Evolutionary conservation across 2,113 vertebrate species (phyloP).

Genomic region (Lampris megalopsis): DNA sequence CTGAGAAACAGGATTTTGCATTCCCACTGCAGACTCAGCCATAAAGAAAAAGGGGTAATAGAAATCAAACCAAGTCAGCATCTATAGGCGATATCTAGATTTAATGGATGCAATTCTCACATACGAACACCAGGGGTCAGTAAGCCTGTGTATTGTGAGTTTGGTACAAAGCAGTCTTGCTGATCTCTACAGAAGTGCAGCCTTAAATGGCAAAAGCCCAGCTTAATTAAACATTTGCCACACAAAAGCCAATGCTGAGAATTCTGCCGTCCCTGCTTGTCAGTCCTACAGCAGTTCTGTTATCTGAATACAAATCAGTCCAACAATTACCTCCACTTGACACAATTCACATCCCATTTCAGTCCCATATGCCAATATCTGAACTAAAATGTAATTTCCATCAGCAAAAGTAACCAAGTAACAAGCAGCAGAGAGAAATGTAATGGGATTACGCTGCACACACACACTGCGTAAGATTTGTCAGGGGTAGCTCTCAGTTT

Average conservation of each 20-base stretch:
- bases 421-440: constrained; percentile 37
- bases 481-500: constrained; percentile 19
- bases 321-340: not conserved
- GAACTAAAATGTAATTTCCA: not conserved
- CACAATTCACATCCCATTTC: not conserved
- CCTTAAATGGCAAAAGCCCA: constrained; percentile 15
- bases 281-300: constrained; percentile 17
- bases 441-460: constrained; percentile 42
- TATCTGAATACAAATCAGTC: not conserved
- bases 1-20: not conserved
- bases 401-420: not conserved
- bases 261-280: not conserved
- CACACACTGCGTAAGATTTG: constrained; percentile 35
- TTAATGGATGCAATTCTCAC: constrained; percentile 5
- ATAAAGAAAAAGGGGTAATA: not conserved
- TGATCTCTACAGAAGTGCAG: constrained; percentile 26
- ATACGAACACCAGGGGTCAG: constrained; percentile 66
- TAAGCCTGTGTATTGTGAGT: not conserved
- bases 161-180: not conserved
- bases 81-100: not conserved
- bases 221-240: constrained; percentile 28
- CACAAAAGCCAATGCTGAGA: constrained; percentile 9
- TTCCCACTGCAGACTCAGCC: not conserved
- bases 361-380: not conserved
- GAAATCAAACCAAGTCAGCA: not conserved